A percentile compares a stretch with the other conserved stretches of the same genome.
These are phyloP conservation scores for Oxyura jamaicensis DNA, from an alignment of 2,113 vertebrate genomes.

Conservation along the genomic window DNA sequence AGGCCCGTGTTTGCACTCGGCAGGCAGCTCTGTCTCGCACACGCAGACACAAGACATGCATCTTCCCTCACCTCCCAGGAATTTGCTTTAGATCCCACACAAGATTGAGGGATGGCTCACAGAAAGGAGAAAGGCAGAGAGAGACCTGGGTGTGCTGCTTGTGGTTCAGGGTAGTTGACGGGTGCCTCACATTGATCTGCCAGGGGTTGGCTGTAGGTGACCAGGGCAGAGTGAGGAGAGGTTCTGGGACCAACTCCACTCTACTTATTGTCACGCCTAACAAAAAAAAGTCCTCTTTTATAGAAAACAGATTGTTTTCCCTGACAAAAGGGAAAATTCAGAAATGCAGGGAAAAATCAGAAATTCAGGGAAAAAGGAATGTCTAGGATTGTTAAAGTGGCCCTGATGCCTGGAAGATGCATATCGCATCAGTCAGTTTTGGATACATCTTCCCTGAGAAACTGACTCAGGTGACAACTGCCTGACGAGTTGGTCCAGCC, in stretches of 20 bases:
- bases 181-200: not conserved
- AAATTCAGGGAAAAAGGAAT: not conserved
- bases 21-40: not conserved
- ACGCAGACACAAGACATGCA: not conserved
- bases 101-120: not conserved
- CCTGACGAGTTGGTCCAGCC: not conserved
- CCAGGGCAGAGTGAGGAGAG: not conserved
- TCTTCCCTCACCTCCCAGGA: constrained; percentile 31
- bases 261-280: not conserved
- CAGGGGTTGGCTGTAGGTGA: not conserved
- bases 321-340: not conserved
- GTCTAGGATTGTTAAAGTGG: not conserved
- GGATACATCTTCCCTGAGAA: not conserved
- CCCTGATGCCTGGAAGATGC: not conserved
- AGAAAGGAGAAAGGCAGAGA: not conserved
- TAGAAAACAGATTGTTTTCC: not conserved
- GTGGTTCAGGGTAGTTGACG: not conserved
- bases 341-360: not conserved
- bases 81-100: not conserved
- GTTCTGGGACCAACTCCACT: not conserved
- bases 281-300: not conserved
- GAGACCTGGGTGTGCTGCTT: not conserved
- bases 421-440: not conserved
- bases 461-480: not conserved
- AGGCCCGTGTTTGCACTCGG: not conserved